Evolutionary conservation across 2,888 invertebrate genomes (phyloP), one percentile per base, ranked within the genome.

Genomic region (Trachelus troglodyta): DNA sequence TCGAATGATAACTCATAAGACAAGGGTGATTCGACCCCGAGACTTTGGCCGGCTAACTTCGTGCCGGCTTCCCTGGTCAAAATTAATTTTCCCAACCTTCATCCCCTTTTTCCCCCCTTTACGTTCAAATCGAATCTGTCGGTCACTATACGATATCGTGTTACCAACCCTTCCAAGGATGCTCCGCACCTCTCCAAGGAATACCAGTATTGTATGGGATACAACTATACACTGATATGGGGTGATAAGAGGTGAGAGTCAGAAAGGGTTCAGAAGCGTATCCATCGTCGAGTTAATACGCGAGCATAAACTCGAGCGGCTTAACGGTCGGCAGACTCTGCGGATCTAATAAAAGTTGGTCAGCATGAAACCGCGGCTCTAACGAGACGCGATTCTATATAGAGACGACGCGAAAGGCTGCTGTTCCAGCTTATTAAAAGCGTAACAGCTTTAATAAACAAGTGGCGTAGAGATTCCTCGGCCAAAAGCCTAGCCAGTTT

Each of bases 301-400:
- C 71, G 69, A 35, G 76, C 34, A 78, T 75, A 75, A 34, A 69
- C 69, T 30, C n/a, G 56, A 71, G 33, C 71, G 35, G 69, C 73
- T 69, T 78, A 78, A 78, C 69, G 73, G 76, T 40, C 74, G 73
- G 73, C 69, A 33, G 74, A 76, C 73, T 40, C 76, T 76, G 33
- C 40, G 69, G 79, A 74, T 76, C 87, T 87, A 89, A 90, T 90
- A 89, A 90, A 89, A 89, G 88, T 89, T 89, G 89, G 88, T 89
- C 89, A 88, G 86, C 88, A 85, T 87, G 79, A 78, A 79, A 77
- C 78, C 78, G 75, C 78, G 56, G 37, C 33, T 40, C 79, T 80
- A 83, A 81, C 81, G 81, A 80, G 80, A 76, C 34, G 34, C 15
- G 37, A 69, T 77, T 71, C 68, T 74, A 56, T n/a, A 68, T 79